Base-by-base conservation (phyloP, 1,140 invertebrate genomes). In the Spodoptera litura region DNA sequence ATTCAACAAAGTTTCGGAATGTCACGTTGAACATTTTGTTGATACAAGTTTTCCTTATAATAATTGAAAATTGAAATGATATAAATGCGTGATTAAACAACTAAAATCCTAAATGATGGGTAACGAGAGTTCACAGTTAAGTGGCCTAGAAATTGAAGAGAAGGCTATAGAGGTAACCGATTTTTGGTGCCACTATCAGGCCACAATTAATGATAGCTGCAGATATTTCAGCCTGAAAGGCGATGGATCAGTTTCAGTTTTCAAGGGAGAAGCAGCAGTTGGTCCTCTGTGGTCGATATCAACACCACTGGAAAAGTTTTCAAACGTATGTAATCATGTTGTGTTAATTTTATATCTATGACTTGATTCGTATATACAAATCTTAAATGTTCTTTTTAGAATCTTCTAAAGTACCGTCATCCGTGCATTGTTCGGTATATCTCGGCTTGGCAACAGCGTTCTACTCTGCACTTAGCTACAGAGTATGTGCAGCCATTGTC, bases 361-460 rank as follows among this genome's bases (percentile, higher is more conserved):
- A 64, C 62, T 35, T 70, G 6, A 6, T 27, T 49, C 44, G 72
- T 61, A n/a, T 73, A 13, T 44, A 6, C 75, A 51, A 66, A 66
- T 6, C 35, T 58, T 79, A 55, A 55, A 75, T 58, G 78, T 78
- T 76, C 62, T 85, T 96, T 96, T 74, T 91, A 98, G 97, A 98
- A 97, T 94, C 95, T 97, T 27, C 96, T 97, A 95, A 95, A 97
- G 74, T 96, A 97, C 92, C 95, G 97, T 0, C 97, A 98, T 95
- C 97, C 97, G 2, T 97, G 96, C 81, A 98, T 98, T 83, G 88
- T 98, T 6, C 96, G 96, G 84, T 98, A 97, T 86, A 95, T 97
- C 78, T 96, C 96, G n/a, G 96, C 97, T 2, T 98, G 97, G 97
- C 96, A 96, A 58, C 96, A 97, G 85, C 95, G 96, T 59, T 96